Conservation (phyloP, 2,113 vertebrate species). For the Motacilla tschutschensis region DNA sequence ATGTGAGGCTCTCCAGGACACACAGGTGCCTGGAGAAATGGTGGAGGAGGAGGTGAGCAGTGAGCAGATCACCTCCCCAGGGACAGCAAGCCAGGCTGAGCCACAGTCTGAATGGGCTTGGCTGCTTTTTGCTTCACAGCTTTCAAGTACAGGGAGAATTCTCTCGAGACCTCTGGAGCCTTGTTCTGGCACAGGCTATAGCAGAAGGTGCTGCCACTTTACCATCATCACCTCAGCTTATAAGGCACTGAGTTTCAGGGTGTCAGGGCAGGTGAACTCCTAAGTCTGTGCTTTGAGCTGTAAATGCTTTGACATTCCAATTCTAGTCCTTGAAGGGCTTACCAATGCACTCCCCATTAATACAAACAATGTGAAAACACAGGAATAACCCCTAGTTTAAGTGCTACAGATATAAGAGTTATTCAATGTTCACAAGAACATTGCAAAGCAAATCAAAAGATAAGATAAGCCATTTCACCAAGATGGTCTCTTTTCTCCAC, state of each 20-base stretch:
- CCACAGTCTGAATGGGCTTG: accelerated
- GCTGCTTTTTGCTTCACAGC: neutral
- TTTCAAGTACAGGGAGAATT: neutral
- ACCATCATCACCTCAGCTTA: accelerated
- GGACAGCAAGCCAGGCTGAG: neutral
- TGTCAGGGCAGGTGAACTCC: neutral
- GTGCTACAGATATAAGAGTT: accelerated
- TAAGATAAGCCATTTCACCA: neutral
- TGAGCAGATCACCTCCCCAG: neutral
- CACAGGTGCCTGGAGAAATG: neutral
- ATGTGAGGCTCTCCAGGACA: neutral
- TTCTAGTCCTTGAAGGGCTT: neutral
- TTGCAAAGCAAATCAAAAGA: neutral
- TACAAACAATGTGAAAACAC: neutral
- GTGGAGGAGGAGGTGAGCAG: neutral
- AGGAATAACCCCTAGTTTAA: neutral
- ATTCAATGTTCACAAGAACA: neutral
- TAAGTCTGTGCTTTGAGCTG: neutral
- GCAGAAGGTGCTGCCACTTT: neutral
- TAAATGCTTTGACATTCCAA: neutral
- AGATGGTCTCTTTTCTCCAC: neutral
- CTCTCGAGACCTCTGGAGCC: neutral
- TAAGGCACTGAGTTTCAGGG: accelerated
- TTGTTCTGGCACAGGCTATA: neutral
- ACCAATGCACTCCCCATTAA: neutral